Evolutionary conservation across 2,888 invertebrate species (phyloP), one percentile per base, ranked within the genome.

Genomic region (Theodoxus fluviatilis): DNA sequence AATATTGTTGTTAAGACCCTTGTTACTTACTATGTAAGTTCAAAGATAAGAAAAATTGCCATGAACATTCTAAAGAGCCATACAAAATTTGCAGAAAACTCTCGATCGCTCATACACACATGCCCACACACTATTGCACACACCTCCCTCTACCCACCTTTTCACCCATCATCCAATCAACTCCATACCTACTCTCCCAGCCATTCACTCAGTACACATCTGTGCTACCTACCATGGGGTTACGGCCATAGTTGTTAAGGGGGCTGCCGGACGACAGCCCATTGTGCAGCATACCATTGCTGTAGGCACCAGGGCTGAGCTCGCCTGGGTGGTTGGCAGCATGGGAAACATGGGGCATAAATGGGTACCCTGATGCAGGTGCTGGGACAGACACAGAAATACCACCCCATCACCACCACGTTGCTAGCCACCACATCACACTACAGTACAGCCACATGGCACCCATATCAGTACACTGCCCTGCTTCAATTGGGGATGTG

Each of bases 181-280:
- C 15, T 7, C 12, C 55, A 55, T 15, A n/a, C 7, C 22, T 22
- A 25, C 18, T 33, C 25, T 31, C 33, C 25, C 22, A 31, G 12
- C 43, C 52, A 67, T 22, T 31, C 28, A 61, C 18, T n/a, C 57
- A 57, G n/a, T n/a, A n/a, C n/a, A 52, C n/a, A 7, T 37, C 18
- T 25, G 9, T 12, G 25, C 28, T 9, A 72, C 79, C 74, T 55
- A 82, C 82, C 78, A 81, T 78, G 38, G 77, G 75, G n/a, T 73
- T 64, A 76, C 81, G 49, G 79, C 84, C 63, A 82, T 82, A 81
- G 73, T 78, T 83, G 79, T 83, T 80, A 69, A 92, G 84, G 90
- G 91, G 85, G 91, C 92, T 77, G 91, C 88, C 69, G 89, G 89
- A 64, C 18, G 9, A 43, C 9, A 43, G 9, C 9, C 18, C 18